These are phyloP conservation scores for Cherax destructor DNA, from an alignment of 1,140 invertebrate species.

Conservation along the genomic window DNA sequence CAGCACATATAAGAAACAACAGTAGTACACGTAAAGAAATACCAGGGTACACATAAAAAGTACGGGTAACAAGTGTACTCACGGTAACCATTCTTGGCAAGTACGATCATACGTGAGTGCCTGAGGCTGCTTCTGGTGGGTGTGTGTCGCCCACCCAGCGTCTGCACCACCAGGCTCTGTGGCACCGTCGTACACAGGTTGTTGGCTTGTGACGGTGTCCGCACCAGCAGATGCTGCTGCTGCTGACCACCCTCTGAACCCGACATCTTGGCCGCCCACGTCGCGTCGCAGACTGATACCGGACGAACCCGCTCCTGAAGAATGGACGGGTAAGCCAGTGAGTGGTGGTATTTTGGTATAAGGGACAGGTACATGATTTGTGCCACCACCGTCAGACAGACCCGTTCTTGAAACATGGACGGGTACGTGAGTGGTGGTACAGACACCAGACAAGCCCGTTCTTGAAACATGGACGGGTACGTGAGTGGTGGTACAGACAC, in stretches of 20 bases:
- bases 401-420: too few relatives aligned
- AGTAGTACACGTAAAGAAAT: too few relatives aligned
- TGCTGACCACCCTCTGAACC: constrained; percentile 71
- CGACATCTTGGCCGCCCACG: constrained; percentile 64
- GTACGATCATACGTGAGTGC: constrained; percentile 84
- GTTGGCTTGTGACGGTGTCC: constrained; percentile 82
- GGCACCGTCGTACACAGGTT: constrained; percentile 82
- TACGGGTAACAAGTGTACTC: not conserved
- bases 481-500: too few relatives aligned
- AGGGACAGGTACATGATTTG: too few relatives aligned
- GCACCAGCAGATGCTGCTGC: constrained; percentile 78
- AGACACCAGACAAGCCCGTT: too few relatives aligned
- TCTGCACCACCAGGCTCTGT: constrained; percentile 80
- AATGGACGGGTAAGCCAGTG: too few relatives aligned
- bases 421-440: too few relatives aligned
- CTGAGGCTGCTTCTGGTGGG: constrained; percentile 83
- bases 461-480: too few relatives aligned
- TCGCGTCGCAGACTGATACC: constrained; percentile 68
- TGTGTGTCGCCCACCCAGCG: constrained; percentile 76
- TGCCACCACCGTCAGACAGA: too few relatives aligned
- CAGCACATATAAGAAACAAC: too few relatives aligned
- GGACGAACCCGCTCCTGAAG: constrained; percentile 64
- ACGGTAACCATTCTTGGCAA: constrained; percentile 72
- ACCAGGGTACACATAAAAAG: too few relatives aligned
- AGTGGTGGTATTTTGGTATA: too few relatives aligned